A percentile compares a stretch with the other conserved stretches of the same genome.
Conservation (phyloP, 1,140 invertebrate genomes). For the Drosophila gunungcola region DNA sequence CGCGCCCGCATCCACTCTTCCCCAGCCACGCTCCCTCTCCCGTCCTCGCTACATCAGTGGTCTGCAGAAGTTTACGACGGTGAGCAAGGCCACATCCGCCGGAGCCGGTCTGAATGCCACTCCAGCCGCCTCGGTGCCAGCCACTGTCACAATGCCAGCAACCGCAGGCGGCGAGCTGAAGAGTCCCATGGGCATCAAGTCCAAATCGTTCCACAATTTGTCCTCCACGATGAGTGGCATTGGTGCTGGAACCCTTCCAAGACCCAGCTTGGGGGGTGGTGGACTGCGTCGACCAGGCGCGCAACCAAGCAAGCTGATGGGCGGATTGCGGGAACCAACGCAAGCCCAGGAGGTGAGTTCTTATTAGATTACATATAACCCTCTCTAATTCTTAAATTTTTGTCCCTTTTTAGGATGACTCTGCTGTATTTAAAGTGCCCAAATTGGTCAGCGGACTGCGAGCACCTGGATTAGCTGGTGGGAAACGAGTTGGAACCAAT, state of each 20-base stretch:
- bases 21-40: conserved; percentile 69
- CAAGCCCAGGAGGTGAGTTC: conserved; percentile 47
- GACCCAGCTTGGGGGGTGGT: conserved; percentile 53
- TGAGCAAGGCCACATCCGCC: conserved; percentile 76
- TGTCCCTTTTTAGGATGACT: conserved; percentile 42
- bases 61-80: conserved; percentile 69
- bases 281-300: conserved; percentile 42
- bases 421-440: conserved; percentile 68
- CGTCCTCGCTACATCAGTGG: conserved; percentile 79
- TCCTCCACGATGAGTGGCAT: conserved; percentile 58
- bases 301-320: conserved; percentile 33
- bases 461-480: conserved; percentile 42
- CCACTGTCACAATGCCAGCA: conserved; percentile 5
- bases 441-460: conserved; percentile 70
- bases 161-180: conserved; percentile 56
- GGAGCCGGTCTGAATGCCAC: conserved; percentile 68
- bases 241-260: conserved; percentile 17
- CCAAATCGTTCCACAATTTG: conserved; percentile 82
- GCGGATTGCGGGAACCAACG: conserved; percentile 16
- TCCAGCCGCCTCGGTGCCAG: conserved; percentile 7
- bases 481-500: conserved; percentile 54
- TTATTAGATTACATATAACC: too few species aligned
- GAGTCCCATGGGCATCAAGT: conserved; percentile 84
- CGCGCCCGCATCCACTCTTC: conserved; percentile 6
- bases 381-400: neutral